A percentile compares a stretch with the other conserved stretches of the same genome.
phyloP scores from a whole-genome alignment of 2,797 vertebrate genomes.

The Crocidura indochinensis region DNA sequence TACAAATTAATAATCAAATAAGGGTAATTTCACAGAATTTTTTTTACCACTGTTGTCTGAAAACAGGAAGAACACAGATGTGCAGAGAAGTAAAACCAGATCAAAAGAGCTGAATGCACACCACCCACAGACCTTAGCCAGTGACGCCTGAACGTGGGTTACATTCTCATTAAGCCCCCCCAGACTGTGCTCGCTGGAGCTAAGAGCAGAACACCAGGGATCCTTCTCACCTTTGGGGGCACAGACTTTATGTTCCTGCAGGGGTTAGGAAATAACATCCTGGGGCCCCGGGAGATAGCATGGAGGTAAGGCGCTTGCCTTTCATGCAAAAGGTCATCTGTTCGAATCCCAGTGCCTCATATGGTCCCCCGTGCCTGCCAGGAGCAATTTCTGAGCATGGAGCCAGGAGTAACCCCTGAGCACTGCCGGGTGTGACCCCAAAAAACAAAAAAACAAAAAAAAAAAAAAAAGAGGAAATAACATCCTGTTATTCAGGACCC shows the following conservation, averaged over 20 bases:
- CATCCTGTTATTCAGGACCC: neutral
- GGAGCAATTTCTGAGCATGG: too few relatives aligned
- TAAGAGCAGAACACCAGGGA: neutral
- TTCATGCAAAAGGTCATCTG: too few relatives aligned
- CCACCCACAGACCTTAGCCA: neutral
- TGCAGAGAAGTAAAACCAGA: constrained; percentile 72
- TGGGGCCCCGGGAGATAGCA: too few relatives aligned
- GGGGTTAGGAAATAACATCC: neutral
- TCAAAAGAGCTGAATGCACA: constrained; percentile 59
- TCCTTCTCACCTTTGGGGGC: constrained; percentile 37
- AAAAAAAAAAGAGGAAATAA: too few relatives aligned
- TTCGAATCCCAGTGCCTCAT: too few relatives aligned
- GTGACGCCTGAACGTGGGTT: neutral
- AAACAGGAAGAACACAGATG: constrained; percentile 77
- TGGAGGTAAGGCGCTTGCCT: too few relatives aligned
- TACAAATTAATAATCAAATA: constrained; percentile 64
- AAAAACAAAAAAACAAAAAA: too few relatives aligned
- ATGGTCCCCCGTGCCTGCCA: too few relatives aligned
- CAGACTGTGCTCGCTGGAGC: neutral
- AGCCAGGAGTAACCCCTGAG: too few relatives aligned
- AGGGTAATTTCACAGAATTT: constrained; percentile 62
- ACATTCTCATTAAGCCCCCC: neutral
- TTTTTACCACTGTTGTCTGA: constrained; percentile 67
- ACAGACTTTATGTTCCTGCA: neutral
- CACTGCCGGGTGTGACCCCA: too few relatives aligned